phyloP scores from a whole-genome alignment of 2,797 vertebrate genomes.

The Sparidentex hasta region DNA sequence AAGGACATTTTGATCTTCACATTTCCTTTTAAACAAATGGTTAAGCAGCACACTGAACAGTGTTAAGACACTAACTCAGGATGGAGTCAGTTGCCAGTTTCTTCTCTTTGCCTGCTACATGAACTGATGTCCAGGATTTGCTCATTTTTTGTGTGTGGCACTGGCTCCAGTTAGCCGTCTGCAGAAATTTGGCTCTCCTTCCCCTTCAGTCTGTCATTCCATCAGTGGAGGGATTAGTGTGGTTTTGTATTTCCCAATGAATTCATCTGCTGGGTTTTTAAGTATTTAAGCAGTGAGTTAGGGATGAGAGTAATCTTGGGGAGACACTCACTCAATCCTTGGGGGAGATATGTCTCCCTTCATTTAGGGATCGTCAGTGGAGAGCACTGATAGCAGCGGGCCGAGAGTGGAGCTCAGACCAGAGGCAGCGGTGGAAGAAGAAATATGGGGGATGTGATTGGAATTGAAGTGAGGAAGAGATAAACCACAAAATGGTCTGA shows the following conservation, averaged over 20 bases:
- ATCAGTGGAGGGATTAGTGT: conserved; percentile 72
- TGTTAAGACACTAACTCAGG: not conserved
- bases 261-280: conserved; percentile 71
- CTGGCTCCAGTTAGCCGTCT: conserved; percentile 38
- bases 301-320: conserved; percentile 80
- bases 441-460: conserved; percentile 53
- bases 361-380: conserved; percentile 59
- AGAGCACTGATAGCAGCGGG: conserved; percentile 59
- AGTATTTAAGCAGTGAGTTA: conserved; percentile 73
- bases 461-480: conserved; percentile 37
- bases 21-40: not conserved
- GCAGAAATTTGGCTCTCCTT: conserved; percentile 51
- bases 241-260: conserved; percentile 71
- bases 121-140: conserved; percentile 51
- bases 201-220: conserved; percentile 53
- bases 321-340: conserved; percentile 68
- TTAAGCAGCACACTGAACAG: not conserved
- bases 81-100: conserved; percentile 3
- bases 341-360: conserved; percentile 52
- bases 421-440: conserved; percentile 38
- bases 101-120: conserved; percentile 18
- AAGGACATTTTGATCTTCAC: too few species aligned
- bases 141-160: not conserved
- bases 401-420: conserved; percentile 36
- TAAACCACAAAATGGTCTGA: conserved; percentile 44